A percentile compares a stretch with the other conserved stretches of the same genome.
Evolutionary conservation across 1,140 invertebrate genomes (phyloP).

Genomic region (Drosophila eugracilis): DNA sequence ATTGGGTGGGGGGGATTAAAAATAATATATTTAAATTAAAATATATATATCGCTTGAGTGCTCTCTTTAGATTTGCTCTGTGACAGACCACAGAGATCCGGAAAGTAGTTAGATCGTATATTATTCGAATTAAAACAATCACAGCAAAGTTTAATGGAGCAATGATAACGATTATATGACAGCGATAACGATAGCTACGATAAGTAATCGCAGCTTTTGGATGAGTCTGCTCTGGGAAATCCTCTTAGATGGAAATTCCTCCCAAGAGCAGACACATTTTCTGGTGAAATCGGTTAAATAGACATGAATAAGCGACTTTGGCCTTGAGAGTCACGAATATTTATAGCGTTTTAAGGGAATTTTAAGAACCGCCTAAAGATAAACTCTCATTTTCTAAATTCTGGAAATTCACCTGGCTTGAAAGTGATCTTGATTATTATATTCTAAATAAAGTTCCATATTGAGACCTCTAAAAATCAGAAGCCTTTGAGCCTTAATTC

Average conservation of each 20-base stretch:
- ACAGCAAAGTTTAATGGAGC: constrained; percentile 29
- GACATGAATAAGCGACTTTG: constrained; percentile 8
- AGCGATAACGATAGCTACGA: constrained; percentile 17
- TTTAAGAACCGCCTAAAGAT: not conserved
- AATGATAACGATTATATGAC: constrained; percentile 33
- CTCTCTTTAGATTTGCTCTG: constrained; percentile 1
- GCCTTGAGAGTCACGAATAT: not conserved
- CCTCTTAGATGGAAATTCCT: not conserved
- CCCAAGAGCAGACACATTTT: constrained; percentile 6
- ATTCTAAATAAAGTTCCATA: fast-evolving
- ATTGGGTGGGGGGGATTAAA: constrained; percentile 9
- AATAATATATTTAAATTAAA: constrained; percentile 25
- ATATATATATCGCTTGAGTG: not conserved
- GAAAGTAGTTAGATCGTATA: not conserved
- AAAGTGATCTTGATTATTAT: not conserved
- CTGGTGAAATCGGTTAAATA: not conserved
- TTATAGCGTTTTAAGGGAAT: constrained; percentile 1
- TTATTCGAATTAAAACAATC: constrained; percentile 31
- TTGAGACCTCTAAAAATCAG: not conserved
- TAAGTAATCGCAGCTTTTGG: not conserved
- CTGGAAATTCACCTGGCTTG: not conserved
- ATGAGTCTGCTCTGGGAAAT: constrained; percentile 1
- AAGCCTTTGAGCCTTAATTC: not conserved
- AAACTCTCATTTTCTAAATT: not conserved
- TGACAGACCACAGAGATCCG: constrained; percentile 1